These are phyloP conservation scores for Choloepus didactylus DNA, from an alignment of 2,797 vertebrate genomes.

Conservation along the genomic window DNA sequence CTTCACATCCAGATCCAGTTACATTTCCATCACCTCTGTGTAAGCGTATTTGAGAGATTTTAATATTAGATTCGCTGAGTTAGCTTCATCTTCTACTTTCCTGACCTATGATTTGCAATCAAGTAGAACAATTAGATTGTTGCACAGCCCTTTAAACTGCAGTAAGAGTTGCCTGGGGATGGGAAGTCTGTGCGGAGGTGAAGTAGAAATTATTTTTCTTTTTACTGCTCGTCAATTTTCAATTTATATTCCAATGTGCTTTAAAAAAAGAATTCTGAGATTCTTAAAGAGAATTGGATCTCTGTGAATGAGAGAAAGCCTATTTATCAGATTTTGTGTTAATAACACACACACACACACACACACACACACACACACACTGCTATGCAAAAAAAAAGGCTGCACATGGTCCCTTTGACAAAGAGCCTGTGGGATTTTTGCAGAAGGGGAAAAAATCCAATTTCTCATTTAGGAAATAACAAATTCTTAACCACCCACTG, in stretches of 20 bases:
- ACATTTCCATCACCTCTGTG: slow-evolving; percentile 7
- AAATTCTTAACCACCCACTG: slow-evolving; percentile 33
- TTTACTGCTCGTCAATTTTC: slow-evolving; percentile 72
- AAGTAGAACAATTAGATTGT: slow-evolving; percentile 68
- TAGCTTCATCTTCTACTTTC: slow-evolving; percentile 41
- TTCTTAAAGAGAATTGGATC: slow-evolving; percentile 80
- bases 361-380: not conserved
- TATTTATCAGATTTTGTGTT: slow-evolving; percentile 75
- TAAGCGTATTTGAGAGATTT: slow-evolving; percentile 66
- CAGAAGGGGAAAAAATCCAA: slow-evolving; percentile 65
- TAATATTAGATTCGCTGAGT: slow-evolving; percentile 65
- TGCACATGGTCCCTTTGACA: slow-evolving; percentile 69
- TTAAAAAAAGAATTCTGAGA: slow-evolving; percentile 67
- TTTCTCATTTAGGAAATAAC: slow-evolving; percentile 69
- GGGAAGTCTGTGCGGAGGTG: slow-evolving; percentile 67
- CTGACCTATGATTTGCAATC: slow-evolving; percentile 61
- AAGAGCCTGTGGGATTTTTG: slow-evolving; percentile 66
- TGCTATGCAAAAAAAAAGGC: slow-evolving; percentile 55
- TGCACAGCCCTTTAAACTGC: slow-evolving; percentile 12
- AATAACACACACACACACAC: slow-evolving; percentile 42
- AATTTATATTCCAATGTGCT: slow-evolving; percentile 77
- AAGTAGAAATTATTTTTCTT: slow-evolving; percentile 76
- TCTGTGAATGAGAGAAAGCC: slow-evolving; percentile 64
- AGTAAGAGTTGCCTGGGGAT: slow-evolving; percentile 56
- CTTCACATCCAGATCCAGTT: not conserved